phyloP scores from a whole-genome alignment of 2,797 vertebrate genomes.

The Myiotriccus ornatus region DNA sequence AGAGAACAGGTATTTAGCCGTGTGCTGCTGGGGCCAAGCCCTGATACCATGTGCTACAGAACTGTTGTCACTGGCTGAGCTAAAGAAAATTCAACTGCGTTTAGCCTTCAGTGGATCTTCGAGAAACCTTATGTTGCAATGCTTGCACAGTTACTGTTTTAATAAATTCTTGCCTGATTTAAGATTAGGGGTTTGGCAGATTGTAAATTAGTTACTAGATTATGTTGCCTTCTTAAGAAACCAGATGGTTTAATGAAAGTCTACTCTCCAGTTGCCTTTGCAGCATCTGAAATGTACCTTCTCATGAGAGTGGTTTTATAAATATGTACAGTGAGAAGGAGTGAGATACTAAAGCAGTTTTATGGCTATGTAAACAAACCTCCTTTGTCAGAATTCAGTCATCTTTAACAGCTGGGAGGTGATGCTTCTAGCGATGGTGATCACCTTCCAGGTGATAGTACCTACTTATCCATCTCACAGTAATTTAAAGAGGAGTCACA shows the following conservation, averaged over 20 bases:
- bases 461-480: constrained; percentile 57
- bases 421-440: constrained; percentile 54
- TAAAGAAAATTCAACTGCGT: background rate
- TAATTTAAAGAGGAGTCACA: constrained; percentile 69
- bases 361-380: constrained; percentile 45
- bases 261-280: background rate
- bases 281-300: background rate
- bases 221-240: background rate
- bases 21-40: fast-evolving
- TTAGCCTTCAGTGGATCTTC: background rate
- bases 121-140: background rate
- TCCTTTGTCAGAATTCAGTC: constrained; percentile 50
- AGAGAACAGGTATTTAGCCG: background rate
- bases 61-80: background rate
- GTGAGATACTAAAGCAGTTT: background rate
- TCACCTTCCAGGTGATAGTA: constrained; percentile 55
- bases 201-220: constrained; percentile 17
- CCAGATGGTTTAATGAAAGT: background rate
- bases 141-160: background rate
- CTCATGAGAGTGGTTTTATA: background rate
- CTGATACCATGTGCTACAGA: background rate
- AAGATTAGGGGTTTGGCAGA: background rate
- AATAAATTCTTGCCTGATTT: background rate
- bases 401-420: constrained; percentile 47
- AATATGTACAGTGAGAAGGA: background rate